phyloP scores from a whole-genome alignment of 2,797 vertebrate genomes.

The Danio tinwini region DNA sequence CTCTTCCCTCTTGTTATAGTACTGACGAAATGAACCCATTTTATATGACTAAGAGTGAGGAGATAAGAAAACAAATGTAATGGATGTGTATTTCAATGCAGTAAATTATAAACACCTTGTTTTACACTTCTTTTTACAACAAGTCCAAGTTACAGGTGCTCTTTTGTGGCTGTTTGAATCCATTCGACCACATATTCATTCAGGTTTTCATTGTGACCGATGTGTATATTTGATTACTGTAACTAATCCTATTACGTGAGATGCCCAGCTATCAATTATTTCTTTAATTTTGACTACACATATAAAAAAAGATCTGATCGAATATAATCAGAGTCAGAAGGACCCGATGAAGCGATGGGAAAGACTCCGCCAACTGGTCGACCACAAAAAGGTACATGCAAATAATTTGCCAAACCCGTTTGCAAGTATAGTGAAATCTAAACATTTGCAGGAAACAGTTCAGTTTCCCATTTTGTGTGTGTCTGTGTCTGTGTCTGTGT shows the following conservation, averaged over 20 bases:
- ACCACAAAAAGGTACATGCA: constrained; percentile 67
- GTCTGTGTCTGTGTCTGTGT: background rate
- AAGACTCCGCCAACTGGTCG: constrained; percentile 58
- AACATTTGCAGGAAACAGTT: background rate
- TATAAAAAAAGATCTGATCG: constrained; percentile 72
- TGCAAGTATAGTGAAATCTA: background rate
- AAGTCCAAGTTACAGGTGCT: too few relatives aligned
- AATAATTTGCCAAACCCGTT: background rate
- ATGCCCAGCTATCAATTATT: background rate
- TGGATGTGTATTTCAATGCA: too few relatives aligned
- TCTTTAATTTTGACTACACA: constrained; percentile 74
- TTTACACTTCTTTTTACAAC: too few relatives aligned
- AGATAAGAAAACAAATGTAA: too few relatives aligned
- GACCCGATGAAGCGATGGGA: constrained; percentile 75
- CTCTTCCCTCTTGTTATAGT: too few relatives aligned
- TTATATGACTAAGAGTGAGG: too few relatives aligned
- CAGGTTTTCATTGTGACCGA: background rate
- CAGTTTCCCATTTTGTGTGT: background rate
- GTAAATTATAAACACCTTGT: too few relatives aligned
- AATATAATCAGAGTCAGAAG: constrained; percentile 70
- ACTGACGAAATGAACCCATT: too few relatives aligned
- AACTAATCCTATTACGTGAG: background rate
- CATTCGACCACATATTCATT: too few relatives aligned
- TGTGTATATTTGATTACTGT: background rate
- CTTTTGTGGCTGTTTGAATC: too few relatives aligned